Base-by-base conservation (phyloP, 2,888 invertebrate species). In the Clusia tigrina region DNA sequence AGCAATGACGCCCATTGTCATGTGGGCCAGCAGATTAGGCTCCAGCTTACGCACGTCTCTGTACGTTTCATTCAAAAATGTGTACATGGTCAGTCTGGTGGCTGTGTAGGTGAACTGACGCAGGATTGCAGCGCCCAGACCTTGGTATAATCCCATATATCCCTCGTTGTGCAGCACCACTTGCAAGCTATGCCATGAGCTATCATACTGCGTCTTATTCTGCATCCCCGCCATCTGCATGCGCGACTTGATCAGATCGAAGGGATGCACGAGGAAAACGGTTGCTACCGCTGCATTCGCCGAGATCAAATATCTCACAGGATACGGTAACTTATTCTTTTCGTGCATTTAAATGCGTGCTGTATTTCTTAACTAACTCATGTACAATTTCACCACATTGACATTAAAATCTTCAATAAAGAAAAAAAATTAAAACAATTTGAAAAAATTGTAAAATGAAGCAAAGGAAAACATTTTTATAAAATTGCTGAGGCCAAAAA, bases 21-120 rank as follows among this genome's bases (percentile, higher is more conserved):
- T 94, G 84, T 96, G 97, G 37, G 86, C 87, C 0, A 89, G 81
- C 78, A 99, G 94, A 68, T 88, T 90, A 2, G 98, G 97, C 1
- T 90, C 88, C 58, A 88, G 88, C 1, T 92, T 48, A 56, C 71
- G 73, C 3, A 61, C 91, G 89, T 86, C 86, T 74, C 87, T 87
- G 71, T 90, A 90, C 54, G 86, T 77, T 79, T 98, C 97, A 81
- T 96, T 95, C 1, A 98, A 86, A 85, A 90, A 93, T 12, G 93
- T 94, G 82, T 96, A 99, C 60, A 96, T 91, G 64, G 98, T 99
- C 54, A 99, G 88, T 64, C 99, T 87, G 0, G 95, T 93, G 0
- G 99, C 99, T 0, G 99, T 99, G 82, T 99, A 99, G 0, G 98
- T 97, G 0, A 98, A 98, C 81, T 99, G 99, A 65, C 99, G 86